Percentiles rank a stretch among this genome's conserved stretches.
phyloP scores from a whole-genome alignment of 92 coral and sea anemone species.

The Chrysogorgia sp. region DNA sequence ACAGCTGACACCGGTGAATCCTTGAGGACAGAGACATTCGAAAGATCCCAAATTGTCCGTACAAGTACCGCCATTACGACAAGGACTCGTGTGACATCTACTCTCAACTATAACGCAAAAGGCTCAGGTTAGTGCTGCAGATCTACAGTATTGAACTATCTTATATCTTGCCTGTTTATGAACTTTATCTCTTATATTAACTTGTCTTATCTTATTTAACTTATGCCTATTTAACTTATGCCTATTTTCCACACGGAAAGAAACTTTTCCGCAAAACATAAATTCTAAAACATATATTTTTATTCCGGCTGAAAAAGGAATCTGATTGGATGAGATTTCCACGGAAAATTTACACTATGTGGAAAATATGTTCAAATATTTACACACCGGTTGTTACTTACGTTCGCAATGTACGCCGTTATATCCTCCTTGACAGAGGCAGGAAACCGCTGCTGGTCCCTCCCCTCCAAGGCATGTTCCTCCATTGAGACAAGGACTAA shows the following conservation, averaged over 20 bases:
- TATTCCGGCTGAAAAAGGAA: too few relatives aligned
- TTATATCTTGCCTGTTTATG: too few relatives aligned
- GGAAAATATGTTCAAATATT: too few relatives aligned
- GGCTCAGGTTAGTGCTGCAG: background rate
- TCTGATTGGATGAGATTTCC: too few relatives aligned
- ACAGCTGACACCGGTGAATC: constrained; percentile 95
- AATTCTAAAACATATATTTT: too few relatives aligned
- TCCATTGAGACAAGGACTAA: constrained; percentile 95
- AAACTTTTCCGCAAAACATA: too few relatives aligned
- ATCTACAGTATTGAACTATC: background rate
- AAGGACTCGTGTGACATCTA: constrained; percentile 89
- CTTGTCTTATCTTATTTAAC: too few relatives aligned
- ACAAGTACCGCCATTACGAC: constrained; percentile 98
- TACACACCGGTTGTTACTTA: constrained; percentile 64
- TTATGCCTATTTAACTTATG: too few relatives aligned
- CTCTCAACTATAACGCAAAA: constrained; percentile 72
- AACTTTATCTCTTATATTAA: too few relatives aligned
- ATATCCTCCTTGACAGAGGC: constrained; percentile 82
- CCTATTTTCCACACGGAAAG: too few relatives aligned
- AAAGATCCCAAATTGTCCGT: constrained; percentile 81
- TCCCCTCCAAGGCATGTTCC: constrained; percentile 84
- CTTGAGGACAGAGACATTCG: constrained; percentile 88
- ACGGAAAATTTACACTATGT: too few relatives aligned
- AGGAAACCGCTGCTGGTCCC: constrained; percentile 63
- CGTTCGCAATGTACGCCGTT: constrained; percentile 92